These are phyloP conservation scores for Melospiza georgiana DNA, from an alignment of 2,113 vertebrate species.

Conservation along the genomic window DNA sequence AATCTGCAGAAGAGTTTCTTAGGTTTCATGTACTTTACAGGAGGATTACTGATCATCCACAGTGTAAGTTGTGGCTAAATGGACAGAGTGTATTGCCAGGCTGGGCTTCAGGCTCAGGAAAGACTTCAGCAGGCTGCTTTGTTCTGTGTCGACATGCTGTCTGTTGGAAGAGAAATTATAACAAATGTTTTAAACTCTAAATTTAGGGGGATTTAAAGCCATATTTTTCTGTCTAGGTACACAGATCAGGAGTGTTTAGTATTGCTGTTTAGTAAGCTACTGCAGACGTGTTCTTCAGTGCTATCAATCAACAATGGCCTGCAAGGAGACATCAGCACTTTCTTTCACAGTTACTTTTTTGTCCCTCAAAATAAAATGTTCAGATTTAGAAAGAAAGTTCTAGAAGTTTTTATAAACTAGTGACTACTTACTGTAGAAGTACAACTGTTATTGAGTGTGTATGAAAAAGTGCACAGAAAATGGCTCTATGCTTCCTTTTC, in stretches of 20 bases:
- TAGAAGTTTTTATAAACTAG: not conserved
- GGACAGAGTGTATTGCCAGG: not conserved
- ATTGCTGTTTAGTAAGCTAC: not conserved
- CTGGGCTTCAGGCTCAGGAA: not conserved
- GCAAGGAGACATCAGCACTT: not conserved
- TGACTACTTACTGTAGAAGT: not conserved
- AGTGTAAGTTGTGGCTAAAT: not conserved
- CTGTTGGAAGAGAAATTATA: not conserved
- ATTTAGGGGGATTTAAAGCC: not conserved
- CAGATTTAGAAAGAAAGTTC: not conserved
- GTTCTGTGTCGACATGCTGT: not conserved
- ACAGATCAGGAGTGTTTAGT: not conserved
- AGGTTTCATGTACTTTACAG: not conserved
- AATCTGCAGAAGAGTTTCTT: not conserved
- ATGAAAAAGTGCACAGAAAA: not conserved
- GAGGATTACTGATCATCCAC: not conserved
- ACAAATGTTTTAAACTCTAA: not conserved
- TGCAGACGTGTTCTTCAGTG: not conserved
- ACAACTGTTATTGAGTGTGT: not conserved
- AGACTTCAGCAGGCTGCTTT: not conserved
- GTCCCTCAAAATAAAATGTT: not conserved
- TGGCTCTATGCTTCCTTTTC: not conserved
- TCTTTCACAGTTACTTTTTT: not conserved
- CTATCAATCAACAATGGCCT: not conserved
- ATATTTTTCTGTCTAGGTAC: not conserved